phyloP scores from a whole-genome alignment of 2,113 vertebrate genomes.

The Leptodactylus fuscus region DNA sequence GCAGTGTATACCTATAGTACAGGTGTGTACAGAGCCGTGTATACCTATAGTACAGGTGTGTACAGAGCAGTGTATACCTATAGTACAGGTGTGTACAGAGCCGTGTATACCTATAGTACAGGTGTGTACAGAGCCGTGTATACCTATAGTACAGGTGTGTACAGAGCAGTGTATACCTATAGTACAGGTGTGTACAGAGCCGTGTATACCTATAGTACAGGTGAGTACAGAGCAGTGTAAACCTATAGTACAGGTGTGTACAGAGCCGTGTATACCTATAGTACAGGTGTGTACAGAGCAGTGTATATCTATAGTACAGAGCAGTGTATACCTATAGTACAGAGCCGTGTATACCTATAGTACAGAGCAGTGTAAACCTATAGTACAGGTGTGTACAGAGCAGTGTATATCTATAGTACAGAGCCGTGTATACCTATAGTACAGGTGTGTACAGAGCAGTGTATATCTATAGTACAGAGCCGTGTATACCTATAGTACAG shows the following conservation, averaged over 20 bases:
- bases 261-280: conserved; percentile 73
- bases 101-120: conserved; percentile 12
- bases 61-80: conserved; percentile 68
- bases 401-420: too few relatives aligned
- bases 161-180: too few relatives aligned
- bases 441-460: too few relatives aligned
- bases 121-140: background rate
- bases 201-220: conserved; percentile 6
- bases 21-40: too few relatives aligned
- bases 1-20: too few relatives aligned
- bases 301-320: too few relatives aligned
- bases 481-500: conserved; percentile 85
- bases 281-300: conserved; percentile 76
- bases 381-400: background rate
- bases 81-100: conserved; percentile 81
- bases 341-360: conserved; percentile 76
- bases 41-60: too few relatives aligned
- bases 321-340: conserved; percentile 70
- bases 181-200: conserved; percentile 78
- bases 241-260: too few relatives aligned
- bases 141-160: conserved; percentile 88
- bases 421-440: too few relatives aligned
- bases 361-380: background rate
- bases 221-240: background rate
- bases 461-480: background rate